These are phyloP conservation scores for Palythoa grandiflora DNA, from an alignment of 92 coral and sea anemone genomes.

Conservation along the genomic window DNA sequence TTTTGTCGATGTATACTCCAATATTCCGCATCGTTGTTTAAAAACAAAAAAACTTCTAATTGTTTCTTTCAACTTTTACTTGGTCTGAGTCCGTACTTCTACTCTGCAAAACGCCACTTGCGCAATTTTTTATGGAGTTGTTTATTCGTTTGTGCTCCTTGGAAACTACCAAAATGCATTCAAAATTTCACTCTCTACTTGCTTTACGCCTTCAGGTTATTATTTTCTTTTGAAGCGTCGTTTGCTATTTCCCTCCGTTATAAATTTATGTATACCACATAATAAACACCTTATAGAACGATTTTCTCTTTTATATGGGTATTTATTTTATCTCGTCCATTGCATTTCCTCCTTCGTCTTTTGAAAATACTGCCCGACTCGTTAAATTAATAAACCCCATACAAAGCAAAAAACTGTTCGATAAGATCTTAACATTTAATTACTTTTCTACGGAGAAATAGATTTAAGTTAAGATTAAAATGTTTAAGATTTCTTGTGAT, in stretches of 20 bases:
- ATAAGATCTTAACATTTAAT: conserved; percentile 3
- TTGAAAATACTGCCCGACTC: neutral
- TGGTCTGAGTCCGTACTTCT: neutral
- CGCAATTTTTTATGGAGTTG: neutral
- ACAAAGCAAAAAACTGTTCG: neutral
- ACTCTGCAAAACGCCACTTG: conserved; percentile 1
- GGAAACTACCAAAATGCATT: conserved; percentile 3
- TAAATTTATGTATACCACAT: conserved; percentile 7
- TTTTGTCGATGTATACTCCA: too few relatives aligned
- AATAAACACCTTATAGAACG: conserved; percentile 4
- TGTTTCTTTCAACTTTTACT: conserved; percentile 5
- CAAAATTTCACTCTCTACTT: neutral
- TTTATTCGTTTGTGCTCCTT: conserved; percentile 9
- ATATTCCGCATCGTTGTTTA: too few relatives aligned
- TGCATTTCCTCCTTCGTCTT: conserved; percentile 8
- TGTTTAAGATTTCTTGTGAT: neutral
- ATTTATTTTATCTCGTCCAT: conserved; percentile 2
- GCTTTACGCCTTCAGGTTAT: conserved; percentile 4
- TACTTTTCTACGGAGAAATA: conserved; percentile 3
- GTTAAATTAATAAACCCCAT: conserved; percentile 8
- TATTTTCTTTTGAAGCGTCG: neutral
- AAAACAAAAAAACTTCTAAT: neutral
- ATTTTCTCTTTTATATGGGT: conserved; percentile 5
- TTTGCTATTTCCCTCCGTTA: neutral
- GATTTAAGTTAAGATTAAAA: neutral